Base-by-base conservation (phyloP, 2,797 vertebrate species). In the Furcifer pardalis region DNA sequence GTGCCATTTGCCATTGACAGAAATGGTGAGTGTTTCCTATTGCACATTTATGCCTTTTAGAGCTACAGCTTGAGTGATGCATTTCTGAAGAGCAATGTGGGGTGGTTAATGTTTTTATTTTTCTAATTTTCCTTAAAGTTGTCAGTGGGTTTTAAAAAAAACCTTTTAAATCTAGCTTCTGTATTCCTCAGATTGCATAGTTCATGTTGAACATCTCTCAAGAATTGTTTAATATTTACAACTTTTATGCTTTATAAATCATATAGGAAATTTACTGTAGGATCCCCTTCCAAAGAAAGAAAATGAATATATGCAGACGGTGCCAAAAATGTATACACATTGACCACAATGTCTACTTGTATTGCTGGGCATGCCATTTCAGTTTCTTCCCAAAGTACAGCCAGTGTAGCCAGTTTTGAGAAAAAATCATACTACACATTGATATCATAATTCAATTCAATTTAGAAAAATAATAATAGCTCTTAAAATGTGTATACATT, bases 1-100 rank as follows among this genome's bases (percentile, higher is more conserved):
- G 97, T 97, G 9, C 98, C 98, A 77, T 99, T 99, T 79, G 98
- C 98, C 69, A 98, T 99, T 8, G 98, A 99, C 94, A 98, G 98
- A 94, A 99, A 99, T 0, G 98, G 98, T 99, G 88, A 97, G 97
- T 96, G 32, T 56, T 74, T 63, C 21, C 42, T 63, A 73, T 40
- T 19, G 71, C 9, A 56, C 27, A 75, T 1, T 32, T 85, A 4
- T n/a, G 19, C n/a, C 69, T 42, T 25, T 71, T 42, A 52, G 40
- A 7, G n/a, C 30, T 30, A 69, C 23, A 63, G 10, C 1, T 46
- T 83, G 13, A 71, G 19, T 71, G 1, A 23, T 59, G 27, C 15
- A 19, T 3, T 49, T 78, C 40, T 46, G 78, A n/a, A 72, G 77
- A 83, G n/a, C 27, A 73, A 32, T 15, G 19, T 25, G 49, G 49